Evolutionary conservation across 2,797 vertebrate genomes (phyloP), one percentile per base, ranked within the genome.

Genomic region (Parambassis ranga): DNA sequence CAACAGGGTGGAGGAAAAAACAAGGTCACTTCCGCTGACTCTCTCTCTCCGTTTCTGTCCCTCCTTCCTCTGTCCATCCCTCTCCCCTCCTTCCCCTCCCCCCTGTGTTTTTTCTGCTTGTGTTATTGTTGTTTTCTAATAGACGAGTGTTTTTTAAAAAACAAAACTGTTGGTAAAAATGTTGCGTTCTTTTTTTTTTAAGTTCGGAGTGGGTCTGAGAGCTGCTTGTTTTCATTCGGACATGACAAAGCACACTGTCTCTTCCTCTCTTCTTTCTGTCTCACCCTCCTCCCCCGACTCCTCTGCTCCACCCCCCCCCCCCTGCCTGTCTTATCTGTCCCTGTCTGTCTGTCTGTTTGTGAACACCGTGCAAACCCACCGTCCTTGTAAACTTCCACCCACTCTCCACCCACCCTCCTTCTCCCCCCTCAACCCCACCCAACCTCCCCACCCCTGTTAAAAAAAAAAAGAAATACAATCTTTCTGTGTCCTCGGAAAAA

Each of bases 401-500:
- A 44, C 59, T 32, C 42, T 64, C 56, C 74, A 6, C 5, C 74
- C 62, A 23, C 13, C 35, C 58, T 22, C 57, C 56, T 14, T 26
- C 23, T 39, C 42, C 43, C 6, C 0, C 26, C 24, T 46, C 22
- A 14, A 1, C 23, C 31, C 32, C 3, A 9, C 36, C 30, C 26
- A 7, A 47, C 30, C 11, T 24, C 35, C 27, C 24, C 26, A 18
- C 36, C 71, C 76, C 61, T 32, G 49, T 76, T 69, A 35, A 22
- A 42, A 65, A 63, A 80, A 75, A 53, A 30, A 55, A 44, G 79
- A 82, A 73, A 68, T 69, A 69, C 82, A 86, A 84, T 88, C 84
- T 89, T 86, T 92, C 85, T 91, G 90, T 92, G 89, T 92, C 83
- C 85, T 89, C 78, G 79, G 87, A 92, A 92, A 92, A 91, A 91